These are phyloP conservation scores for Sesia bembeciformis DNA, from an alignment of 2,888 invertebrate species.

Conservation along the genomic window DNA sequence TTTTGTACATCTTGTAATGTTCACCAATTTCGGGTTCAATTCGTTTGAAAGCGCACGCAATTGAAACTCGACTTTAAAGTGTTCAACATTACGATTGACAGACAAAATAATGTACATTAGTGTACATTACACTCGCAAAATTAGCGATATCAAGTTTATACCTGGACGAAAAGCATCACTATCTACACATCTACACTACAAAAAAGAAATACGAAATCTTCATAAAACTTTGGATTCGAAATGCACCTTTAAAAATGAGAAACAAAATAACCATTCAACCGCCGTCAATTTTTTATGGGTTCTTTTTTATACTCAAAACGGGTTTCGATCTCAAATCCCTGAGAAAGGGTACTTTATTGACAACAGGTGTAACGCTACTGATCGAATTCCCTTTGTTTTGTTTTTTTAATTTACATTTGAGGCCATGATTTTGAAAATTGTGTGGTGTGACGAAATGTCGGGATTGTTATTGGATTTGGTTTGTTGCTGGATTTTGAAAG, in stretches of 20 bases:
- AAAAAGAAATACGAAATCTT: too few species aligned
- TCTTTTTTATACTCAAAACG: slow-evolving; percentile 42
- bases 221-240: background rate
- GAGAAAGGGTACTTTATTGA: slow-evolving; percentile 44
- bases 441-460: slow-evolving; percentile 11
- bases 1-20: too few species aligned
- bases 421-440: slow-evolving; percentile 1
- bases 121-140: too few species aligned
- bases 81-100: too few species aligned
- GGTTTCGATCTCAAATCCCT: slow-evolving; percentile 37
- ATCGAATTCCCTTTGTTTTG: slow-evolving; percentile 15
- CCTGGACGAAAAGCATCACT: too few species aligned
- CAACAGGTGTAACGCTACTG: slow-evolving; percentile 62
- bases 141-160: too few species aligned
- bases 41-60: too few species aligned
- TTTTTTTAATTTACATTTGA: slow-evolving; percentile 1
- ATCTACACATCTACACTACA: too few species aligned
- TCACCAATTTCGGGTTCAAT: too few species aligned
- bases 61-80: too few species aligned
- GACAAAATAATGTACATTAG: too few species aligned
- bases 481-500: background rate
- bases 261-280: slow-evolving; percentile 40
- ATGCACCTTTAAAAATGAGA: slow-evolving; percentile 27
- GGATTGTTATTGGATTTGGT: slow-evolving; percentile 18
- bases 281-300: slow-evolving; percentile 32